Conservation (phyloP, 1,140 invertebrate genomes). For the Zaprionus ornatus region DNA sequence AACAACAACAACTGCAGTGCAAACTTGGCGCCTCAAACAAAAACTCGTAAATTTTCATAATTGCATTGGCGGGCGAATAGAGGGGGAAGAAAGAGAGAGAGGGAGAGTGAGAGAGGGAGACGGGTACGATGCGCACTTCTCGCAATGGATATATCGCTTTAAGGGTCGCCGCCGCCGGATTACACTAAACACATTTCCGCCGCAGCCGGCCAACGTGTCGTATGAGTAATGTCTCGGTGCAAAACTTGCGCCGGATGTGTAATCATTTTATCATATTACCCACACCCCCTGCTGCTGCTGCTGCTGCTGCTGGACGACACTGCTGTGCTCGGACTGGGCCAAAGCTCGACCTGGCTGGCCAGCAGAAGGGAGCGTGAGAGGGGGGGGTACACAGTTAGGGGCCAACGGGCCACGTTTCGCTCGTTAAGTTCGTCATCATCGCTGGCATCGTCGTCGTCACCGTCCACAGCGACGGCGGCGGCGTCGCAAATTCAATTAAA, state of each 20-base stretch:
- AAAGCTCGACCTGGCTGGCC: slow-evolving; percentile 4
- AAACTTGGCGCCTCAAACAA: slow-evolving; percentile 50
- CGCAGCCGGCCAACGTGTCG: slow-evolving; percentile 66
- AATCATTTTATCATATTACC: slow-evolving; percentile 81
- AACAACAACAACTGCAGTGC: slow-evolving; percentile 28
- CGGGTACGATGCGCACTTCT: slow-evolving; percentile 31
- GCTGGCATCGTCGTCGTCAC: slow-evolving; percentile 28
- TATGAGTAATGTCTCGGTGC: slow-evolving; percentile 80
- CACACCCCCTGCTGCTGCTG: slow-evolving; percentile 12
- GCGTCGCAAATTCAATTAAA: slow-evolving; percentile 79
- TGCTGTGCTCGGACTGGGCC: not conserved
- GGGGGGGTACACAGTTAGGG: slow-evolving; percentile 12
- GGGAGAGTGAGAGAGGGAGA: not conserved
- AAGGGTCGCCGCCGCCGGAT: slow-evolving; percentile 53
- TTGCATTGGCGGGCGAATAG: slow-evolving; percentile 50
- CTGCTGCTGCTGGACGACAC: not conserved
- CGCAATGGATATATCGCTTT: slow-evolving; percentile 42
- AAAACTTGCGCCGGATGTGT: slow-evolving; percentile 77
- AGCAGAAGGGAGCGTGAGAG: not conserved
- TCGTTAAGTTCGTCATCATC: slow-evolving; percentile 69
- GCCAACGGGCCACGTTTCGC: slow-evolving; percentile 52
- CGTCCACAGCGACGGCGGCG: slow-evolving; percentile 55
- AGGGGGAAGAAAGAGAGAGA: not conserved
- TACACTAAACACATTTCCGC: slow-evolving; percentile 78
- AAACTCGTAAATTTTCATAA: slow-evolving; percentile 81